Percentiles rank a stretch among this genome's conserved stretches.
phyloP scores from a whole-genome alignment of 2,888 invertebrate species.

The Himalopsyche tibetana region DNA sequence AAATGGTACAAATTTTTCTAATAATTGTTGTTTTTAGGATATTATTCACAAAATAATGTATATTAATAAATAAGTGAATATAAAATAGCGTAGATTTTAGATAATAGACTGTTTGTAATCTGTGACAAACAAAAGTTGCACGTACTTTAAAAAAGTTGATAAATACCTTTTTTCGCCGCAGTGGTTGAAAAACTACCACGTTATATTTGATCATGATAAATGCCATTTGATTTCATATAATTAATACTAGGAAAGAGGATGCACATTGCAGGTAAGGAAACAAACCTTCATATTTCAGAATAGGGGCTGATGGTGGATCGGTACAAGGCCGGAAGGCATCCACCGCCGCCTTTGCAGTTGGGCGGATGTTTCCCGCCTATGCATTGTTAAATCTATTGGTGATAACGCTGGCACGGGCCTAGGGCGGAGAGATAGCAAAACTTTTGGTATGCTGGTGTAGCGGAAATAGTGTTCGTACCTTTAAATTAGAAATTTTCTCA shows the following conservation, averaged over 20 bases:
- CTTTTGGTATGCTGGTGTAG: slow-evolving; percentile 41
- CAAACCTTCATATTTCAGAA: slow-evolving; percentile 38
- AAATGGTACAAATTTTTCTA: too few relatives aligned
- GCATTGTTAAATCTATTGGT: slow-evolving; percentile 73
- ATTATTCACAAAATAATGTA: too few relatives aligned
- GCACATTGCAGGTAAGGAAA: slow-evolving; percentile 40
- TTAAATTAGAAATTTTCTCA: neutral
- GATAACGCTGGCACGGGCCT: slow-evolving; percentile 68
- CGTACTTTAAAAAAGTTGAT: too few relatives aligned
- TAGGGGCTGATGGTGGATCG: slow-evolving; percentile 42
- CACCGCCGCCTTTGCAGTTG: slow-evolving; percentile 70
- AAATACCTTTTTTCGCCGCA: neutral
- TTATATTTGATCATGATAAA: neutral
- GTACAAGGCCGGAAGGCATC: slow-evolving; percentile 39
- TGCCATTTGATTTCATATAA: slow-evolving; percentile 31
- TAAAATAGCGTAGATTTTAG: too few relatives aligned
- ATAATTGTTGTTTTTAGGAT: too few relatives aligned
- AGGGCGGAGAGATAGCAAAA: slow-evolving; percentile 36
- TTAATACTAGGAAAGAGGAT: slow-evolving; percentile 1
- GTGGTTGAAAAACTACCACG: neutral
- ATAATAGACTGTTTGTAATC: neutral
- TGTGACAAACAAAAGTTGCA: neutral
- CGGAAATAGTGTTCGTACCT: slow-evolving; percentile 36
- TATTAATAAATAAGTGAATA: too few relatives aligned
- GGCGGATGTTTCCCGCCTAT: slow-evolving; percentile 72